phyloP scores from a whole-genome alignment of 2,797 vertebrate genomes.

The Etheostoma nigrum region DNA sequence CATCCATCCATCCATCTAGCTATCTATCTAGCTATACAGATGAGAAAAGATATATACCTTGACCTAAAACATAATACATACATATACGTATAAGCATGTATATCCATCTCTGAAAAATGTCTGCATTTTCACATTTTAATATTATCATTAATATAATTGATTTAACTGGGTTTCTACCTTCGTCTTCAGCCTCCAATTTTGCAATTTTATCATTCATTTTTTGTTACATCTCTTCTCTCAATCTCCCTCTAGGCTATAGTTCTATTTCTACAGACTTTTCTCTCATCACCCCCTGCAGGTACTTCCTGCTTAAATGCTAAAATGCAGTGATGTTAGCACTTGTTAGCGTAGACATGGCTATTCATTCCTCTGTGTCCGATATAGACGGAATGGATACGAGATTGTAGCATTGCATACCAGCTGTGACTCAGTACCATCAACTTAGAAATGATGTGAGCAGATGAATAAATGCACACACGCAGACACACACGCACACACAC shows the following conservation, averaged over 20 bases:
- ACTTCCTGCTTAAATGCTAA: slow-evolving; percentile 51
- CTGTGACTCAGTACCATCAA: slow-evolving; percentile 89
- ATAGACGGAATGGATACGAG: slow-evolving; percentile 86
- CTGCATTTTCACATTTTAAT: slow-evolving; percentile 91
- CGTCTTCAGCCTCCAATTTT: slow-evolving; percentile 85
- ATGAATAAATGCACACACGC: slow-evolving; percentile 87
- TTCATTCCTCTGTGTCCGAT: slow-evolving; percentile 86
- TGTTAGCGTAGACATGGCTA: slow-evolving; percentile 90
- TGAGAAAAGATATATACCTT: too few species aligned
- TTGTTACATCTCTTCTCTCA: slow-evolving; percentile 32
- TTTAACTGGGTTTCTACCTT: slow-evolving; percentile 83
- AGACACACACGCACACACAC: slow-evolving; percentile 55
- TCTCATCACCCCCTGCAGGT: slow-evolving; percentile 37
- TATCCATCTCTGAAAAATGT: slow-evolving; percentile 90
- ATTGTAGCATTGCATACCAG: slow-evolving; percentile 88
- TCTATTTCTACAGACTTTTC: slow-evolving; percentile 35
- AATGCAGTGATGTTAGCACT: slow-evolving; percentile 85
- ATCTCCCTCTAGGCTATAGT: slow-evolving; percentile 69
- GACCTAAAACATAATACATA: neutral
- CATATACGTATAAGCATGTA: neutral
- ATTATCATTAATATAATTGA: slow-evolving; percentile 82
- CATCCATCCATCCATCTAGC: neutral
- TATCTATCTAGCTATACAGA: neutral
- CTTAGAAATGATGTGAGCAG: slow-evolving; percentile 78
- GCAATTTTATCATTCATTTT: slow-evolving; percentile 60